Evolutionary conservation across 2,888 invertebrate species (phyloP).

Genomic region (Megamerina dolium): DNA sequence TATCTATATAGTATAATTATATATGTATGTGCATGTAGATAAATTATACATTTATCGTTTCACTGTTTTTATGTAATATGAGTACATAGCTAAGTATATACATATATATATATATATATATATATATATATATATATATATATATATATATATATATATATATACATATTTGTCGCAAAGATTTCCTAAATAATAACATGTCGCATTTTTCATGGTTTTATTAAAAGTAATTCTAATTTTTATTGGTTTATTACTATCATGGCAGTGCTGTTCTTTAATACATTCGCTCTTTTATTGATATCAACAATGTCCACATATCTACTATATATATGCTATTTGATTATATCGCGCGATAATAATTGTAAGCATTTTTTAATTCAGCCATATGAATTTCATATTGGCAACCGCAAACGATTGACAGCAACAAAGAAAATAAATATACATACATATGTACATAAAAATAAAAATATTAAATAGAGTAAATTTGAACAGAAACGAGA

Average conservation of each 20-base stretch:
- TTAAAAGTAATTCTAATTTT: constrained; percentile 43
- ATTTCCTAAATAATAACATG: constrained; percentile 42
- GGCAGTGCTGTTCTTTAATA: no score
- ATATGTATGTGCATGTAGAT: no score
- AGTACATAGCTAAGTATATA: no score
- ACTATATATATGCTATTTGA: no score
- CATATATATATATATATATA: no score
- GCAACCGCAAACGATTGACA: constrained; percentile 1
- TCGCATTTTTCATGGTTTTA: constrained; percentile 43
- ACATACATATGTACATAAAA: no score
- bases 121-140: no score
- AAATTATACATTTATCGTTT: no score
- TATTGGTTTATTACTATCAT: constrained; percentile 34
- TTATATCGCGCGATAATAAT: constrained; percentile 20
- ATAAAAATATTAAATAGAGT: no score
- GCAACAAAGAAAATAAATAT: background rate
- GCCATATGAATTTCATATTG: background rate
- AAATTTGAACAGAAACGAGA: background rate
- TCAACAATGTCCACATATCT: constrained; percentile 11
- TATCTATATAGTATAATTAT: no score
- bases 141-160: no score
- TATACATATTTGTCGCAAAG: constrained; percentile 34
- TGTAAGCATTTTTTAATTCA: constrained; percentile 10
- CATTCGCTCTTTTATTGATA: constrained; percentile 18
- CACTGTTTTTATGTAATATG: no score